These are phyloP conservation scores for Rhyacophila brunnea DNA, from an alignment of 1,140 invertebrate species.

Conservation along the genomic window DNA sequence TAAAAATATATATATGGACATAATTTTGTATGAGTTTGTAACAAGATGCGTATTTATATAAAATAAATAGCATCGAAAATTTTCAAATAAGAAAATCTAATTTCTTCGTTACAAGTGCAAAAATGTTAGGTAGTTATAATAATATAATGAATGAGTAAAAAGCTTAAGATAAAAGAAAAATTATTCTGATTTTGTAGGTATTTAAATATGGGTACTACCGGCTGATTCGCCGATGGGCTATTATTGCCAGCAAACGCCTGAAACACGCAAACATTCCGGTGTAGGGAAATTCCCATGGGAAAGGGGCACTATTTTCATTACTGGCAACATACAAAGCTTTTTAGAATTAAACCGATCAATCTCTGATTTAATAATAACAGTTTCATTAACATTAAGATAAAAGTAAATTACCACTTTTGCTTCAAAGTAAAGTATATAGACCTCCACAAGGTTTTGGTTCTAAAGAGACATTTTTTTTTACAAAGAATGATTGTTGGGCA, in stretches of 20 bases:
- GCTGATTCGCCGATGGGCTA: conserved; percentile 66
- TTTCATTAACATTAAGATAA: background rate
- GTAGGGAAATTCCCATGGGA: conserved; percentile 10
- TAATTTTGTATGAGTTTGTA: background rate
- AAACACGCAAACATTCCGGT: conserved; percentile 45
- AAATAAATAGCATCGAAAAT: conserved; percentile 10
- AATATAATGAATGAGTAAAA: conserved; percentile 19
- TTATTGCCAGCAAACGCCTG: conserved; percentile 62
- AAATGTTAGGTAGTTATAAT: conserved; percentile 9
- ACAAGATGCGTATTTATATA: conserved; percentile 19
- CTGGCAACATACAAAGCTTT: background rate
- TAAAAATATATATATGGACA: no score
- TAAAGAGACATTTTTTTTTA: no score
- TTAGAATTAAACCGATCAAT: background rate
- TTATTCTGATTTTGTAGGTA: conserved; percentile 6
- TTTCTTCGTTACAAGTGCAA: conserved; percentile 17
- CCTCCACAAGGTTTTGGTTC: no score
- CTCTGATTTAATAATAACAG: background rate
- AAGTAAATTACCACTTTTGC: no score
- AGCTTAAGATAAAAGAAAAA: conserved; percentile 3
- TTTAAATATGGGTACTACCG: conserved; percentile 54
- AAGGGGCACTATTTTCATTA: background rate
- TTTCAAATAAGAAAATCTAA: conserved; percentile 3
- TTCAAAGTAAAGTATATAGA: no score
- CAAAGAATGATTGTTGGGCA: no score